Evolutionary conservation across 1,140 invertebrate genomes (phyloP), one percentile per base, ranked within the genome.

Genomic region (Lordiphosa clarofinis): DNA sequence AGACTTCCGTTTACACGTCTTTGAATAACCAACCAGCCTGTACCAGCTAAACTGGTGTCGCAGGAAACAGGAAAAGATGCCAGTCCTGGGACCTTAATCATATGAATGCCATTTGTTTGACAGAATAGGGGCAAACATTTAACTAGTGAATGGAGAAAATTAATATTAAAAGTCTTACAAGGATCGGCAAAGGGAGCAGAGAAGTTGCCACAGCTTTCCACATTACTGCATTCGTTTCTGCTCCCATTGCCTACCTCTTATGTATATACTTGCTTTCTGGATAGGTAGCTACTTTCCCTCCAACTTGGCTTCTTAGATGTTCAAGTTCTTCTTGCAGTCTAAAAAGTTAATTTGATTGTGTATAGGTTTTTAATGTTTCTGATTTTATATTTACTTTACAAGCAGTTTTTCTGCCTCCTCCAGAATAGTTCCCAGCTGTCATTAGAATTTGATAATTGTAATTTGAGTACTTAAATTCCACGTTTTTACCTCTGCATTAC

Each of bases 21-120:
- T 82, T 93, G 93, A 37, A 94, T 89, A 0, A 91, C 91, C 35
- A 91, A 91, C 93, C 93, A 94, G 1, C 92, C 92, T 4, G 38
- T 44, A 0, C 71, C 76, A 3, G 71, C 76, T 10, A 63, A 13
- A 7, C 69, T 36, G 9, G 67, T 65, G 4, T 81, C 73, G 6
- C 76, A 81, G 31, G 33, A 55, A 3, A 73, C 78, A 4, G 50
- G n/a, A 37, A 81, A 84, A 2, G 73, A 44, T 5, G 11, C 10
- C 9, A 71, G 3, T 8, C 49, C 61, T 1, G 71, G 75, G 0
- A 81, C 61, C 21, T 72, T 24, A 8, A 81, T 21, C 0, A 15
- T 67, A 7, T 44, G 6, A 0, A 75, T 1, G 4, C 43, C 66
- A 31, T 50, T 72, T 21, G 35, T 12, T 8, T 40, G 0, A 10